Percentiles rank a stretch among this genome's conserved stretches.
Conservation (phyloP, 2,888 invertebrate genomes). For the Mythimna ferrago region DNA sequence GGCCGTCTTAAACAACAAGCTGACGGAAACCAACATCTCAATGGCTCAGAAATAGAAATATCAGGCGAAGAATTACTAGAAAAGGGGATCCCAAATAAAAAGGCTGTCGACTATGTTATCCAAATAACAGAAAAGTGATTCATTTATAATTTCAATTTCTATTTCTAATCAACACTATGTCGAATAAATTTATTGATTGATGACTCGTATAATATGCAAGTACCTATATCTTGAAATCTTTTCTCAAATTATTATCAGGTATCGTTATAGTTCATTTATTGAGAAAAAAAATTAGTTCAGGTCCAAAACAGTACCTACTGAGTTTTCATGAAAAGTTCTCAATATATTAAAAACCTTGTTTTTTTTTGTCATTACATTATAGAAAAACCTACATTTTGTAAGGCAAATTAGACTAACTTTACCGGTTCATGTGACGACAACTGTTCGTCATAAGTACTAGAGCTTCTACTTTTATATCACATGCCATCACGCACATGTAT, state of each 20-base stretch:
- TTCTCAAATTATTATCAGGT: not conserved
- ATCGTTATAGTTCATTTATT: too few relatives aligned
- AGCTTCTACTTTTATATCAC: not conserved
- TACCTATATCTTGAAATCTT: not conserved
- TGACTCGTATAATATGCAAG: not conserved
- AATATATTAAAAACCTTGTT: not conserved
- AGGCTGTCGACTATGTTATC: not conserved
- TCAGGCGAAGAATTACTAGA: not conserved
- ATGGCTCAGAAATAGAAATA: not conserved
- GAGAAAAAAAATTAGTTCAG: too few relatives aligned
- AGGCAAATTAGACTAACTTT: conserved; percentile 3
- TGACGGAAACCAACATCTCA: not conserved
- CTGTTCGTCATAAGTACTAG: not conserved
- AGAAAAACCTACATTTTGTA: too few relatives aligned
- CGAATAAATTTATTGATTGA: not conserved
- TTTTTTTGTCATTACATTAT: not conserved
- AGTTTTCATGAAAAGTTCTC: conserved; percentile 6
- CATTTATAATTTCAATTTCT: conserved; percentile 2
- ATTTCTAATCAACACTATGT: not conserved
- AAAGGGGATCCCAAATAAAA: not conserved
- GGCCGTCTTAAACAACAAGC: not conserved
- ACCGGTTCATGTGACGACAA: not conserved
- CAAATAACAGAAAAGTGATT: not conserved
- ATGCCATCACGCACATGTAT: not conserved
- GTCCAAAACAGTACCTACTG: too few relatives aligned